Evolutionary conservation across 1,140 invertebrate species (phyloP), one percentile per base, ranked within the genome.

Genomic region (Paramacrobiotus metropolitanus): DNA sequence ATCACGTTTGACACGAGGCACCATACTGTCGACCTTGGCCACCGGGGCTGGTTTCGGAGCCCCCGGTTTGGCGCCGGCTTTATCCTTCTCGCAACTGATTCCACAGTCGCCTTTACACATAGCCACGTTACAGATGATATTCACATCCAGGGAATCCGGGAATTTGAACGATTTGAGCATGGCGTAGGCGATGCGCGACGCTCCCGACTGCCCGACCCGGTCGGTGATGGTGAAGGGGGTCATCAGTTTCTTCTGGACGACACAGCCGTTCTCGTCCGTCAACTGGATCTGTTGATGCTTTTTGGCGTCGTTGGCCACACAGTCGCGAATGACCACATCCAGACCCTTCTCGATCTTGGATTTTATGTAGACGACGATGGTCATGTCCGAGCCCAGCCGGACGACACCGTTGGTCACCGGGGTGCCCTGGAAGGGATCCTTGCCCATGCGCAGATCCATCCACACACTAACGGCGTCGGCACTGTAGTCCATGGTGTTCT

Each of bases 121-220:
- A 28, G 48, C 48, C 24, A 55, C 48, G 24, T 89, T 92, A 75
- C 89, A 93, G 66, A 88, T 84, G 65, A 93, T 87, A 69, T 92
- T 86, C 2, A 93, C 89, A 67, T 86, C 87, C 18, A 93, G 77
- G 0, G 88, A 86, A 68, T 93, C 89, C 0, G 89, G 88, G 71
- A 93, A 93, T 73, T 93, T 93, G 77, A 93, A 93, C 30, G 88
- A 88, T 70, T 89, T 86, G 76, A 93, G 90, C 76, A 91, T 90
- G 31, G 88, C 87, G 71, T 92, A 92, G 1, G 87, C 90, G 62
- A 92, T 87, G 28, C 48, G 48, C 15, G 48, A 55, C 4, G 48
- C 48, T 20, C 48, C 48, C 15, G 48, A 55, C 24, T 55, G 48
- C 9, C 48, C 48, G 15, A 55, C 48, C 15, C 24, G 48, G 24